phyloP scores from a whole-genome alignment of 37 sponge, comb jelly and placozoan genomes.

The Bolinopsis microptera region DNA sequence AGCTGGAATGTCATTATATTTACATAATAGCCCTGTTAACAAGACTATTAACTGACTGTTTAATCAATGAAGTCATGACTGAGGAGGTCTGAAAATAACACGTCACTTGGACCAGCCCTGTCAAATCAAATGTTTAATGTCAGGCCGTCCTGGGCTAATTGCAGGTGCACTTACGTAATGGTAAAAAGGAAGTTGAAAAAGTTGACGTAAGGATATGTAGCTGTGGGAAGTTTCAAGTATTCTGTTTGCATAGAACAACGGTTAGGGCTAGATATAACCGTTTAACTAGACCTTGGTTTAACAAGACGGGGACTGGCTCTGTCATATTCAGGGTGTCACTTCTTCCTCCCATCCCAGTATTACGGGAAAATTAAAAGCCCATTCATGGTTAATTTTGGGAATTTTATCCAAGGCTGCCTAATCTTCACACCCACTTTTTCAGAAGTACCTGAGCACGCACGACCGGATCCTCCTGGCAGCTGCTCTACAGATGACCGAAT shows the following conservation, averaged over 20 bases:
- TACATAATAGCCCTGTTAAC: not conserved
- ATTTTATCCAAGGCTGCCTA: not conserved
- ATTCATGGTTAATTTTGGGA: not conserved
- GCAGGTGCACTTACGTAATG: not conserved
- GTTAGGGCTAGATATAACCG: too few species aligned
- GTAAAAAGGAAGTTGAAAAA: not conserved
- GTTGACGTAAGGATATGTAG: not conserved
- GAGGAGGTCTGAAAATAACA: too few species aligned
- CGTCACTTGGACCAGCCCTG: too few species aligned
- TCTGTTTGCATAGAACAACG: too few species aligned
- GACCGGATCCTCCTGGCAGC: conserved; percentile 57
- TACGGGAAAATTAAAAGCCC: not conserved
- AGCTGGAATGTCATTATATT: not conserved
- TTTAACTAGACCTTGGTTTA: too few species aligned
- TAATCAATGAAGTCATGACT: not conserved
- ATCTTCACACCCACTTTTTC: conserved; percentile 5
- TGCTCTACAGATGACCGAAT: conserved; percentile 62
- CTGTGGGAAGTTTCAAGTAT: too few species aligned
- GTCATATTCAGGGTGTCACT: too few species aligned
- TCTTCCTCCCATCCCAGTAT: not conserved
- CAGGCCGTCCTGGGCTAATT: too few species aligned
- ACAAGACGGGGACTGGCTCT: too few species aligned
- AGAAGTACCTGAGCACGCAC: conserved; percentile 65
- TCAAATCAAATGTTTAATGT: too few species aligned
- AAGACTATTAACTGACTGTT: not conserved